Percentiles rank a stretch among this genome's conserved stretches.
These are phyloP conservation scores for Rhipidura dahli DNA, from an alignment of 2,113 vertebrate species.

Conservation along the genomic window DNA sequence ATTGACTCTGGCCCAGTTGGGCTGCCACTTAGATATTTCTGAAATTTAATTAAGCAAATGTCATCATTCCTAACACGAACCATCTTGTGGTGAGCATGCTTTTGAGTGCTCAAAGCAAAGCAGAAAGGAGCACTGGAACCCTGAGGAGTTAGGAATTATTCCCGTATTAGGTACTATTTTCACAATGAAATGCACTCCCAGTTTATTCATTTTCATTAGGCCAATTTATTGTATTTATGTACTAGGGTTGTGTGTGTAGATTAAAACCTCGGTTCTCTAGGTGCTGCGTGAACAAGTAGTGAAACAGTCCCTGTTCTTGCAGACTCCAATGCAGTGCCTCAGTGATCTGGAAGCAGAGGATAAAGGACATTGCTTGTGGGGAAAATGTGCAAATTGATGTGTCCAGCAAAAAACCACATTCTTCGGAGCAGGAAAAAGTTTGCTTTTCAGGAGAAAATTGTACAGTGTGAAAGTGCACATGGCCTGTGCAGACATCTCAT, in stretches of 20 bases:
- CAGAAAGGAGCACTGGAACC: constrained; percentile 23
- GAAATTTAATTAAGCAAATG: constrained; percentile 34
- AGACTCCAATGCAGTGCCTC: background rate
- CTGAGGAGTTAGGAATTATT: constrained; percentile 37
- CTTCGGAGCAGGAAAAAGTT: background rate
- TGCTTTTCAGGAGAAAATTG: background rate
- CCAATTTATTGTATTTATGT: background rate
- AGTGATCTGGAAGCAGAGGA: background rate
- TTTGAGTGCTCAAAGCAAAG: constrained; percentile 5
- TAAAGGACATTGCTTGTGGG: background rate
- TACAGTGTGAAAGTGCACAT: background rate
- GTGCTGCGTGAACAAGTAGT: background rate
- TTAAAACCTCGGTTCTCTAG: constrained; percentile 3
- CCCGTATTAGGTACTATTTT: constrained; percentile 25
- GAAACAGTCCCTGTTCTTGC: background rate
- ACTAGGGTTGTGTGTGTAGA: background rate
- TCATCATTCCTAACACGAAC: constrained; percentile 8
- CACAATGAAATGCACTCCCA: background rate
- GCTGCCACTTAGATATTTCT: constrained; percentile 20
- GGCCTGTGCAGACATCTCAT: background rate
- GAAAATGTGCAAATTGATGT: background rate
- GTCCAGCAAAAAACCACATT: background rate
- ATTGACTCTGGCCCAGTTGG: background rate
- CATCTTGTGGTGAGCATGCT: background rate
- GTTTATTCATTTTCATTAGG: background rate